phyloP scores from a whole-genome alignment of 2,888 invertebrate species.

The Acanthacorydalis orientalis region DNA sequence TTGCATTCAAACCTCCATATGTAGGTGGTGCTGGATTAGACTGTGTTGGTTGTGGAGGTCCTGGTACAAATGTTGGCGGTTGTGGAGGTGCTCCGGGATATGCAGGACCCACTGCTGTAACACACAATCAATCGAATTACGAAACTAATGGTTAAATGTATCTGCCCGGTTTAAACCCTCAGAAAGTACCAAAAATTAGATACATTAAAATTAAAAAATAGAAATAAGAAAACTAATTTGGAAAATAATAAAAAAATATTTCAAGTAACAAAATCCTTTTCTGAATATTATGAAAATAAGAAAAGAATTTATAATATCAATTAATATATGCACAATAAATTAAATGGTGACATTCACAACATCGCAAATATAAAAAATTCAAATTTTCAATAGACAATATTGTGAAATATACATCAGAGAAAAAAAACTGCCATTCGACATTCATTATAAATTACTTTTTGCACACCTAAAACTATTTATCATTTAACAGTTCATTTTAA shows the following conservation, averaged over 20 bases:
- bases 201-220: not conserved
- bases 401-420: constrained; percentile 1
- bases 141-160: too few relatives aligned
- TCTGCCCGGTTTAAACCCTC: too few relatives aligned
- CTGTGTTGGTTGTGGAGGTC: constrained; percentile 37
- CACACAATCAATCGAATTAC: too few relatives aligned
- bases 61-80: constrained; percentile 44
- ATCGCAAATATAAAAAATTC: not conserved
- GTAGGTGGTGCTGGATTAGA: constrained; percentile 29
- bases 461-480: constrained; percentile 4
- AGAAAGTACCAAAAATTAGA: not conserved
- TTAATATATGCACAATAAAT: not conserved
- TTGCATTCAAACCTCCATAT: constrained; percentile 24
- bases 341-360: not conserved
- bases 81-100: constrained; percentile 40
- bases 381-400: not conserved
- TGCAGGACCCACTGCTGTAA: constrained; percentile 27
- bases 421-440: constrained; percentile 7
- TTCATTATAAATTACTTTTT: constrained; percentile 6
- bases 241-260: not conserved
- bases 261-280: not conserved
- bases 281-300: constrained; percentile 1
- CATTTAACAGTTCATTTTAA: not conserved
- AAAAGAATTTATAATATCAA: not conserved
- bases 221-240: not conserved